Evolutionary conservation across 2,113 vertebrate species (phyloP), one percentile per base, ranked within the genome.

Genomic region (Pygoscelis adeliae): DNA sequence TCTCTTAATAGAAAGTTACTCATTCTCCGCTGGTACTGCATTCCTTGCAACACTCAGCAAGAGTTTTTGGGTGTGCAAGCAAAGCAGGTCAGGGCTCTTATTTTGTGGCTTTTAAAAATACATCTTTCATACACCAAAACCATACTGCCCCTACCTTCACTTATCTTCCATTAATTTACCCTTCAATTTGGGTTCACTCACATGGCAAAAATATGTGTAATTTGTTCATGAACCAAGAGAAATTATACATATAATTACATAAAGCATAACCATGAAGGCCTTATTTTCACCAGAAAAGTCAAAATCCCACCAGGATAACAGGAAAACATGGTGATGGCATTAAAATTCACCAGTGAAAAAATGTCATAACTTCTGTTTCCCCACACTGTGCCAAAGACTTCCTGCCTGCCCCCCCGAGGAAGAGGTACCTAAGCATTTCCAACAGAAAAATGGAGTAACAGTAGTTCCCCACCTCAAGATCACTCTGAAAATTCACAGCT

Each of bases 1-100:
- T 38, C 47, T 96, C 90, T 78, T 95, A 95, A 93, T 32, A 96
- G 96, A 96, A 97, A 96, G 92, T 89, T 97, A 94, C 89, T 95
- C 84, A 12, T 84, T 96, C 67, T 69, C 79, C 84, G 40, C 56
- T 95, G 70, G 73, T 62, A 34, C 73, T 65, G 34, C 52, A 84
- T 89, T 95, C 80, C 53, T 82, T 65, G 70, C 42, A 69, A 62
- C 82, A 81, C 76, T 93, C 79, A 47, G 42, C 83, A 58, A 78
- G 69, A 79, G 42, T 32, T 94, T 95, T 84, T 59, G 69, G 53
- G 76, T 89, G 47, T 70, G 40, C 70, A 89, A 84, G 65, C 19
- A 61, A 80, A 91, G 71, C 21, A 40, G 44, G 50, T 80, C 58
- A 91, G 10, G 27, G 40, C 6, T 85, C 18, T 85, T 40, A 38